Percentiles rank a stretch among this genome's conserved stretches.
These are phyloP conservation scores for Pao palembangensis DNA, from an alignment of 2,113 vertebrate species.

Conservation along the genomic window DNA sequence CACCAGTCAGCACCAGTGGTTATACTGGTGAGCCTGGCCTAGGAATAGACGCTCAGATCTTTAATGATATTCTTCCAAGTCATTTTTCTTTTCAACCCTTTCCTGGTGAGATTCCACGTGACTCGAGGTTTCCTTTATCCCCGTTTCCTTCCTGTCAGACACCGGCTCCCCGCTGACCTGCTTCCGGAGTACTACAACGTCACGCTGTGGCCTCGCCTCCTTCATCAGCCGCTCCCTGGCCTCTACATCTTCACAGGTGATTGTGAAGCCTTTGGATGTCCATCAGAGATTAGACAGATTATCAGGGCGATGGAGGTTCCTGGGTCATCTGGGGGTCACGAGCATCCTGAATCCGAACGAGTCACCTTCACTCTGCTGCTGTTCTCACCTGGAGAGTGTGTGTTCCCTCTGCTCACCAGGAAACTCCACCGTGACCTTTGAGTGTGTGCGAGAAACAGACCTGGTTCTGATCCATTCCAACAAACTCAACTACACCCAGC, in stretches of 20 bases:
- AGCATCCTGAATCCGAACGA: too few relatives aligned
- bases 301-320: neutral
- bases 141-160: neutral
- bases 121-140: too few relatives aligned
- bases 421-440: conserved; percentile 73
- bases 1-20: too few relatives aligned
- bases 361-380: too few relatives aligned
- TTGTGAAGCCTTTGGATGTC: neutral
- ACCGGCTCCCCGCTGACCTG: conserved; percentile 72
- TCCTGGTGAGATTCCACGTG: too few relatives aligned
- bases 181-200: conserved; percentile 74
- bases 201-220: conserved; percentile 77
- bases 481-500: conserved; percentile 77
- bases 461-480: conserved; percentile 90
- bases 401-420: conserved; percentile 23
- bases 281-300: neutral
- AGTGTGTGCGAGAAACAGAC: conserved; percentile 68
- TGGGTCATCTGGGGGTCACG: too few relatives aligned
- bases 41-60: too few relatives aligned
- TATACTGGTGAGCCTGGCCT: too few relatives aligned
- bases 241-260: conserved; percentile 81
- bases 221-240: neutral
- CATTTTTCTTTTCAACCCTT: too few relatives aligned
- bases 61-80: too few relatives aligned
- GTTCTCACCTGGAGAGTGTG: too few relatives aligned